Conservation (phyloP, 2,113 vertebrate genomes). For the Paracanthobrama guichenoti region DNA sequence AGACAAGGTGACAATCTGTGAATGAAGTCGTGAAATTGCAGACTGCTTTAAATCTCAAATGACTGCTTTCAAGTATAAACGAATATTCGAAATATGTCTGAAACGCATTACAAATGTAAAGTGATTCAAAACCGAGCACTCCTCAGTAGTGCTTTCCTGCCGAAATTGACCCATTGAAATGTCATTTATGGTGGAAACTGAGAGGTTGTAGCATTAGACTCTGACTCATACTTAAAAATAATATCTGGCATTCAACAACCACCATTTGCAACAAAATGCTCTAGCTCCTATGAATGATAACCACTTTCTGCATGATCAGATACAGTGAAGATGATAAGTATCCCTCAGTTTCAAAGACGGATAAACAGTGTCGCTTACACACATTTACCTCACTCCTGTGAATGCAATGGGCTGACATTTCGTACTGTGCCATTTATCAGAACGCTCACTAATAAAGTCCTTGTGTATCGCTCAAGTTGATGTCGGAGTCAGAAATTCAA, state of each 20-base stretch:
- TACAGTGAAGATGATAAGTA: constrained; percentile 3
- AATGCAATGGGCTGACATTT: not conserved
- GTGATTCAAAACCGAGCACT: constrained; percentile 25
- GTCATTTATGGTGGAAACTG: constrained; percentile 37
- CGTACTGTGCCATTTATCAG: not conserved
- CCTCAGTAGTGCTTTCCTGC: constrained; percentile 31
- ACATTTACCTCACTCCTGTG: not conserved
- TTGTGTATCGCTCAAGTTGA: constrained; percentile 16
- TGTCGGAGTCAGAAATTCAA: not conserved
- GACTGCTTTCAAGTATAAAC: not conserved
- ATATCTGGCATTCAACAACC: constrained; percentile 31
- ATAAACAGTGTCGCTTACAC: not conserved
- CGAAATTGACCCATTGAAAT: constrained; percentile 45
- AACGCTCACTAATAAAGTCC: not conserved
- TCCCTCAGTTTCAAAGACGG: constrained; percentile 2
- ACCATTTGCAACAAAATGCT: constrained; percentile 36
- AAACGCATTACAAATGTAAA: constrained; percentile 2
- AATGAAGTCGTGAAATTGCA: not conserved
- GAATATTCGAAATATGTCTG: not conserved
- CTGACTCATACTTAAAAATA: constrained; percentile 23
- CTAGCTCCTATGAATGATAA: constrained; percentile 22
- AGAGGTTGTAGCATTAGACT: constrained; percentile 26
- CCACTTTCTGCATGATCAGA: constrained; percentile 32
- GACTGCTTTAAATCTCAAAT: not conserved
- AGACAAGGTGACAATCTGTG: too few species aligned